These are phyloP conservation scores for Urophycis tenuis DNA, from an alignment of 2,797 vertebrate genomes.

Conservation along the genomic window DNA sequence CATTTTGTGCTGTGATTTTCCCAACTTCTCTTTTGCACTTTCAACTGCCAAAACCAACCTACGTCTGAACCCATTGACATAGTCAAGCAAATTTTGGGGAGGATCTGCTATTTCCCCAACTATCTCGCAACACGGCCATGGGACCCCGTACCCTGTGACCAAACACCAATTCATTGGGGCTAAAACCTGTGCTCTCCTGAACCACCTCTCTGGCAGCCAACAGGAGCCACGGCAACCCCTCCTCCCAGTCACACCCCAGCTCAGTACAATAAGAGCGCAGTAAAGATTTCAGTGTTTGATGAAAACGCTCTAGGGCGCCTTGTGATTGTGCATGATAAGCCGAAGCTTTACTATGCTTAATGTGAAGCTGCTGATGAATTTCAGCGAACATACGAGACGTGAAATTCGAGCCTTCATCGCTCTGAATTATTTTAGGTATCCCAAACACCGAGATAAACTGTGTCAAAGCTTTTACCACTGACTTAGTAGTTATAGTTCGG, in stretches of 20 bases:
- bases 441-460: background rate
- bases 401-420: background rate
- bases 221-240: constrained; percentile 14
- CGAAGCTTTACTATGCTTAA: too few species aligned
- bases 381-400: too few species aligned
- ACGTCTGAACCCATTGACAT: background rate
- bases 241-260: background rate
- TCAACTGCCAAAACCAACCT: background rate
- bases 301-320: background rate
- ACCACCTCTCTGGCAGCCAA: constrained; percentile 14
- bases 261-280: constrained; percentile 12
- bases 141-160: background rate
- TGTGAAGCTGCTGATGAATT: too few species aligned
- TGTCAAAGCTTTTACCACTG: background rate
- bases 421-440: background rate
- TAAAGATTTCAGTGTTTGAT: constrained; percentile 16
- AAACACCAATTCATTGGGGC: constrained; percentile 29
- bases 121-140: background rate
- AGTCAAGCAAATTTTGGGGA: constrained; percentile 1
- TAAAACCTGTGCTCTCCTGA: constrained; percentile 21
- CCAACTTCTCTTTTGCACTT: background rate
- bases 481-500: background rate
- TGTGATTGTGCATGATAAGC: too few species aligned
- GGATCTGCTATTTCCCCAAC: background rate
- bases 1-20: background rate